Evolutionary conservation across 2,797 vertebrate genomes (phyloP), one percentile per base, ranked within the genome.

Genomic region (Anguilla megastoma): DNA sequence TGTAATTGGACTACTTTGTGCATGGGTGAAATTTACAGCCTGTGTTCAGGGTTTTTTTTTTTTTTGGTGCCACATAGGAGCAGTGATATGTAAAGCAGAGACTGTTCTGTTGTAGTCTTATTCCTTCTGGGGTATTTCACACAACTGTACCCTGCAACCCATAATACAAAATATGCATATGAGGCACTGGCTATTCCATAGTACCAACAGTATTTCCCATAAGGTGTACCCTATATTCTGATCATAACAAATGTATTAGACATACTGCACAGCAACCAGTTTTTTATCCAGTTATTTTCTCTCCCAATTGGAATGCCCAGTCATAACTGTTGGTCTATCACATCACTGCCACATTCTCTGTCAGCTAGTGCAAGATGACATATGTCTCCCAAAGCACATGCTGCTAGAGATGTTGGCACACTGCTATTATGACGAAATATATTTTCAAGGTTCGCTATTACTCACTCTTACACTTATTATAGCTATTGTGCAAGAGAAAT

Each of bases 1-100:
- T 66, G n/a, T 85, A 90, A 90, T 79, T 88, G 85, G 48, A 90
- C 88, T 24, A 16, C 84, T 89, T 89, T 91, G 86, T 92, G 90
- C 85, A 86, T 52, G 27, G 58, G 89, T 89, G 69, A 50, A 60
- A 88, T 50, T 82, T 69, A 58, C 56, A 58, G 14, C 14, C 14
- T 58, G 16, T 58, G 16, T n/a, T 69, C n/a, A 69, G 4, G 63
- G 56, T 16, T 58, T 58, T 18, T 27, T 27, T 69, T n/a, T 6
- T 63, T 21, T 45, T 45, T 45, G 4, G 41, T 45, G 7, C 5
- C 63, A 27, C 5, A 69, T 27, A 24, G 21, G 24, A 69, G 63
- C 24, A 69, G n/a, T n/a, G 24, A 27, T 9, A 69, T 63, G 21
- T 18, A 16, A 30, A 74, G 69, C 69, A 74, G 12, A 9, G 27